These are phyloP conservation scores for Pelobates fuscus DNA, from an alignment of 2,113 vertebrate species.

Conservation along the genomic window DNA sequence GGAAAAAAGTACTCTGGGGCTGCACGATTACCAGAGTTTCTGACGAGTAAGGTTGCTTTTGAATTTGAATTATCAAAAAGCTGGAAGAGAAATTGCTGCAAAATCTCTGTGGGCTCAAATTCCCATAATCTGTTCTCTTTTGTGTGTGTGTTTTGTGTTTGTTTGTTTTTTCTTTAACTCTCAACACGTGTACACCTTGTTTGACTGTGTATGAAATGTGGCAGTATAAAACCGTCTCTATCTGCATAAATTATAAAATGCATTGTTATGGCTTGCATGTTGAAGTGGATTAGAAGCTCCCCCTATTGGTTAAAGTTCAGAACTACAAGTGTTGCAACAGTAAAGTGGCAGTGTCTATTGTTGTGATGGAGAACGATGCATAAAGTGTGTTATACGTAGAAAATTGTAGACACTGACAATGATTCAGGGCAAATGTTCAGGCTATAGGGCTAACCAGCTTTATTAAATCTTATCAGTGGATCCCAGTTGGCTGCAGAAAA, in stretches of 20 bases:
- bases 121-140: too few relatives aligned
- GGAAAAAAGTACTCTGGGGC: too few relatives aligned
- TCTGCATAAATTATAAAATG: neutral
- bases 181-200: neutral
- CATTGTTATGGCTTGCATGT: neutral
- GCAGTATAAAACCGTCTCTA: neutral
- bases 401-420: neutral
- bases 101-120: too few relatives aligned
- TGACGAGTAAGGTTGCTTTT: too few relatives aligned
- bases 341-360: neutral
- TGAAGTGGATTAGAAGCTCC: constrained; percentile 6
- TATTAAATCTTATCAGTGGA: neutral
- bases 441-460: neutral
- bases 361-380: neutral
- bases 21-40: too few relatives aligned
- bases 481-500: neutral
- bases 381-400: neutral
- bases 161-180: neutral
- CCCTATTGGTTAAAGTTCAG: constrained; percentile 3
- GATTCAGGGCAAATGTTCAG: neutral
- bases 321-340: neutral
- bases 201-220: constrained; percentile 3
- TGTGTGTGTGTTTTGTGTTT: too few relatives aligned
- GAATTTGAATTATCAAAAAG: too few relatives aligned
- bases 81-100: too few relatives aligned